Evolutionary conservation across 2,888 invertebrate genomes (phyloP).

Genomic region (Ophioninae sp.): DNA sequence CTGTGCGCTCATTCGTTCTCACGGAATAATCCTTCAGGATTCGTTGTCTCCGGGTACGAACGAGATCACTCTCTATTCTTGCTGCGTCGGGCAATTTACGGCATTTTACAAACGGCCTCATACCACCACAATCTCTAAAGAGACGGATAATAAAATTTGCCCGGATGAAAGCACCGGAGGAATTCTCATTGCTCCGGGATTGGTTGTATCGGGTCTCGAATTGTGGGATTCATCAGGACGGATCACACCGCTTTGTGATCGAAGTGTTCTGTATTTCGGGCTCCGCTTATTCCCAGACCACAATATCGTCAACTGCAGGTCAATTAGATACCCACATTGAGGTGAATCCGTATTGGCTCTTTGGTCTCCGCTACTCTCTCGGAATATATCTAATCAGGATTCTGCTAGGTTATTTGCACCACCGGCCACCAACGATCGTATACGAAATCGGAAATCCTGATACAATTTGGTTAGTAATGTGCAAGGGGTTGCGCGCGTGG

Average conservation of each 20-base stretch:
- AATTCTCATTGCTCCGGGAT: not conserved
- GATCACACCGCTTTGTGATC: not conserved
- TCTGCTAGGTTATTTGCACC: constrained; percentile 49
- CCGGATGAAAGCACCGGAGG: not conserved
- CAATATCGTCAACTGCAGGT: constrained; percentile 31
- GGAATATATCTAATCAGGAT: constrained; percentile 57
- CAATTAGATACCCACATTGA: constrained; percentile 20
- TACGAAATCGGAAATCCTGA: constrained; percentile 60
- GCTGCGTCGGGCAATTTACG: constrained; percentile 2
- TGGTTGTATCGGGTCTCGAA: not conserved
- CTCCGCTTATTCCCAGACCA: constrained; percentile 11
- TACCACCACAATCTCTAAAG: not conserved
- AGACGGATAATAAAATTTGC: not conserved
- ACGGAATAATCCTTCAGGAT: constrained; percentile 35
- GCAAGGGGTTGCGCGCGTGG: constrained; percentile 13
- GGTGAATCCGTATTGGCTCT: constrained; percentile 9
- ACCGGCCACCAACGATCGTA: constrained; percentile 17
- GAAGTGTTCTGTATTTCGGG: constrained; percentile 15
- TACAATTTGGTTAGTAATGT: constrained; percentile 56
- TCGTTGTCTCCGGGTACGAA: constrained; percentile 13
- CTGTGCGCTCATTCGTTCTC: constrained; percentile 32
- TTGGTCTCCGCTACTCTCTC: constrained; percentile 36
- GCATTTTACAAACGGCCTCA: constrained; percentile 2
- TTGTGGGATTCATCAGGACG: not conserved
- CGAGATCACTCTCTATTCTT: constrained; percentile 11